Base-by-base conservation (phyloP, 2,113 vertebrate species). In the Rutilus rutilus region DNA sequence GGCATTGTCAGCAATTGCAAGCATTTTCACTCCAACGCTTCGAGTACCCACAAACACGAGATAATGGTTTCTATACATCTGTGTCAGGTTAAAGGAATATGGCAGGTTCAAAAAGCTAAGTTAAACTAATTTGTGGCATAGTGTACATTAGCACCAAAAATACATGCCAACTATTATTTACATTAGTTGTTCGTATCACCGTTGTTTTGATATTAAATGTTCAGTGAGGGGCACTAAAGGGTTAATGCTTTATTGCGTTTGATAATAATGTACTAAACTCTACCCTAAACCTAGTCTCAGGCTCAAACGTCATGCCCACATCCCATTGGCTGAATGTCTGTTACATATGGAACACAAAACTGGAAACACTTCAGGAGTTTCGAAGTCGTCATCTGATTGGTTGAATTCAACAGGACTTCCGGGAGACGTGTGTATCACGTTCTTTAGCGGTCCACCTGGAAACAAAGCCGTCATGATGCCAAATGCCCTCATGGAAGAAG, bases 1-100 rank as follows among this genome's bases (percentile, higher is more conserved):
- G 78, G 59, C 39, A 77, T 73, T 78, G 23, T 42, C 87, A 62
- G 21, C 47, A 27, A 23, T 50, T 67, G 64, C 33, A 69, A 36
- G 80, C 69, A 67, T 76, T 88, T 88, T 82, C 39, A 15, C 77
- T 78, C 69, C 62, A 71, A 50, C 33, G n/a, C 74, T 36, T 83
- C 81, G 57, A 57, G 60, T 62, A 83, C 25, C 6, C 78, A 80
- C 36, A 64, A 64, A 45, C 57, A 45, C 4, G 19, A 33, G 19
- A 27, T 3, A 59, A 78, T 60, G 21, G 2, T 14, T 74, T 74
- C 42, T 15, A 7, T 25, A 25, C 0, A 0, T 62, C 60, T 1
- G 60, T 62, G 60, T 25, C 60, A 25, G 25, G 23, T 62, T 27
- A 74, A 47, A 74, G 23, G 39, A 47, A 45, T 25, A 74, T 45